Evolutionary conservation across 2,888 invertebrate genomes (phyloP), one percentile per base, ranked within the genome.

Genomic region (Drosophila pseudotalamancana): DNA sequence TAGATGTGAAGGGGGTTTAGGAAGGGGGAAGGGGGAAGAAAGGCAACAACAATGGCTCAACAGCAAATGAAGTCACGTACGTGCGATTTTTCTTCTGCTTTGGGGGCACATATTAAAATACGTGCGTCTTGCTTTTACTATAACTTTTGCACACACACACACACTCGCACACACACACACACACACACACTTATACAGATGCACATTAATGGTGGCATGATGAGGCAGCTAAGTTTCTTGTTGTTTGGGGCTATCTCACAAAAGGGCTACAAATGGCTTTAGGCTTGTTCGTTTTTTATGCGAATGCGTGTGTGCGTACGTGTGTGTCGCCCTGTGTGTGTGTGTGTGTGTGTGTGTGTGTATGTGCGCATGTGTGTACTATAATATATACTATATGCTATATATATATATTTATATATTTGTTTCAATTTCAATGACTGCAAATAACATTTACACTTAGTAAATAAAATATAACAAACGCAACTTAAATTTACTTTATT

Each of bases 51-150:
- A 72, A 72, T 65, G 76, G 63, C 60, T 50, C 55, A 63, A 82
- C 85, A 70, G 73, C 74, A 90, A 90, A 90, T 89, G 89, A 90
- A 90, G 90, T 90, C 90, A 90, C 90, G 90, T 90, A 78, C 84
- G 73, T 84, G 79, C 80, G 88, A 90, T 90, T 90, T 90, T 89
- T 89, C 90, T 89, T 90, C 68, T 82, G 86, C 86, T 85, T 88
- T 78, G 87, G 80, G 69, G 81, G 86, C 82, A 87, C 89, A 89
- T 90, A 90, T 89, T 90, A 89, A 89, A 84, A 88, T 86, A 89
- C 89, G 89, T 88, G 84, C 88, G 84, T 87, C 83, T 87, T 70
- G 66, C 88, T 67, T 83, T 88, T 81, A 87, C 88, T 88, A 82
- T 87, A 82, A 88, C 84, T 82, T 87, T 79, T 43, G 50, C 45